Base-by-base conservation (phyloP, 2,113 vertebrate genomes). In the Amazona guildingii region DNA sequence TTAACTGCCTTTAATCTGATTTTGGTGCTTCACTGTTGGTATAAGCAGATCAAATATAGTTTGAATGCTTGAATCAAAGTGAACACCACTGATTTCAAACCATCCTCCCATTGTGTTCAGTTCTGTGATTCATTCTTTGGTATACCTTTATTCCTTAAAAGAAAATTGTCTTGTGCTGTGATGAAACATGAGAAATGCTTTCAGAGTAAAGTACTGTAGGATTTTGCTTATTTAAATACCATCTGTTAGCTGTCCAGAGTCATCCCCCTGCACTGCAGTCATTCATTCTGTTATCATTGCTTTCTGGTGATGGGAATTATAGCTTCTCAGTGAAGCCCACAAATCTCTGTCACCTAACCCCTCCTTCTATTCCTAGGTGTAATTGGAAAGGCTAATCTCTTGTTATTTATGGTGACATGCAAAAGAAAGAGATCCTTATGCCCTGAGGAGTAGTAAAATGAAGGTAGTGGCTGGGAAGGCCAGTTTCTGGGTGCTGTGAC, bases 1-100 rank as follows among this genome's bases (percentile, higher is more conserved):
- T 96, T 96, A 95, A 69, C 66, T 79, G 83, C 83, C 62, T 95
- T 94, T 97, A 94, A 91, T 96, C 91, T 94, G 74, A 35, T 91
- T 91, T 75, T 66, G 93, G 48, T 89, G 67, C 70, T 94, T 85
- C 77, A 76, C 66, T 83, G 84, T 70, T 76, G 77, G 57, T 61
- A 6, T 91, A 82, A 92, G 91, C 86, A 92, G 62, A 94, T 84
- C 92, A 94, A 95, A 91, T 35, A 23, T 2, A 68, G 64, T 85
- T 74, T 68, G 77, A 95, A 39, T 75, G 92, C 77, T 84, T 48
- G 52, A 88, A 83, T 79, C 81, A 52, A 69, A 95, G 94, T 10
- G 57, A 89, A 82, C 24, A 24, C 74, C 48, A 19, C 52, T 44
- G 91, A 76, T 96, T 94, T 84, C 77, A 64, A 75, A 33, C 93